phyloP scores from a whole-genome alignment of 2,113 vertebrate species.

The Oncorhynchus mykiss region DNA sequence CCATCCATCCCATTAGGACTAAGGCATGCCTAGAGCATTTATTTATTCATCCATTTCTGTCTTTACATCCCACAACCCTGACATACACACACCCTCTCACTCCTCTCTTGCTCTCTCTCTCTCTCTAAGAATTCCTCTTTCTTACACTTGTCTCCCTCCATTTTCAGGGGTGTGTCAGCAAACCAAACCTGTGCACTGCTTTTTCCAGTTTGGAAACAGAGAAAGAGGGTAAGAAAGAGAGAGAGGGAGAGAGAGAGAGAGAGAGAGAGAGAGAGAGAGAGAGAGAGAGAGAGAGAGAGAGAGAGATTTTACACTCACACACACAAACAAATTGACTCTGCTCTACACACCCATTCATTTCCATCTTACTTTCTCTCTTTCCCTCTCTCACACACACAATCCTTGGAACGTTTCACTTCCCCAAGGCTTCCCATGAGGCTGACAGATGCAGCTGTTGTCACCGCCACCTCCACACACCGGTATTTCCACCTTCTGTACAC shows the following conservation, averaged over 20 bases:
- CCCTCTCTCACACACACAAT: neutral
- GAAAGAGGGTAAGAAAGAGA: no score
- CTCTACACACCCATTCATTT: no score
- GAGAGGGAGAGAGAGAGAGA: neutral
- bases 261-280: no score
- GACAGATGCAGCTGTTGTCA: conserved; percentile 34
- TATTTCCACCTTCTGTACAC: neutral
- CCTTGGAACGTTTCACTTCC: conserved; percentile 14
- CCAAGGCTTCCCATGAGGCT: conserved; percentile 46
- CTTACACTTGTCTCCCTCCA: neutral
- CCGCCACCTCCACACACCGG: neutral
- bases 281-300: neutral
- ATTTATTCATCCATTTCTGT: neutral
- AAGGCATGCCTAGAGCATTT: neutral
- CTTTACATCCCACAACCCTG: neutral
- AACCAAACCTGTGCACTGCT: neutral
- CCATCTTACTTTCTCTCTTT: no score
- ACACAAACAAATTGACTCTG: neutral
- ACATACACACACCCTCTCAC: neutral
- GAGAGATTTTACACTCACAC: neutral
- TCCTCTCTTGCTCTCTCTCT: conserved; percentile 7
- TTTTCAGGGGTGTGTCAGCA: neutral
- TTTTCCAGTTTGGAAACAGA: no score
- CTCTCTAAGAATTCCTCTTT: neutral
- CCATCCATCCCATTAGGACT: conserved; percentile 5